Evolutionary conservation across 2,113 vertebrate genomes (phyloP), one percentile per base, ranked within the genome.

Genomic region (Bos taurus): DNA sequence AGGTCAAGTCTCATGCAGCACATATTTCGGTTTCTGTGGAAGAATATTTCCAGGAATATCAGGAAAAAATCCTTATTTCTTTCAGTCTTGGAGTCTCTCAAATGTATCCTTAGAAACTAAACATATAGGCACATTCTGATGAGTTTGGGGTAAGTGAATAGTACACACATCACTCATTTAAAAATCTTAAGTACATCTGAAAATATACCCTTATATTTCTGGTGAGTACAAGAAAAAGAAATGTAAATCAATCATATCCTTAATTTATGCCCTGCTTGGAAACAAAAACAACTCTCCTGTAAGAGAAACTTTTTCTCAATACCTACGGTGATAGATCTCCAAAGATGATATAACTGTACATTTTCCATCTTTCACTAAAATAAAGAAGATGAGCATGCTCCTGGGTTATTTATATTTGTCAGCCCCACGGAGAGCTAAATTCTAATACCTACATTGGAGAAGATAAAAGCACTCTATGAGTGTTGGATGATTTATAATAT

Each of bases 31-130:
- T 80, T 94, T 93, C 90, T 94, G 13, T 88, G 9, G 88, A 90
- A 96, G 81, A 40, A 81, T 81, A 96, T 62, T 94, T 97, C 85
- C 90, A 96, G 54, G 95, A 98, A 97, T 95, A 96, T 81, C 71
- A 96, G 33, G 52, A 89, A 94, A 23, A 96, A 92, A 88, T 81
- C 30, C 74, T 90, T 90, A 56, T 71, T 88, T 85, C 80, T 94
- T 96, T 94, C 77, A 57, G 62, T 92, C 95, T 95, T 71, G 1
- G n/a, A 90, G 36, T 96, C 33, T 90, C 48, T 43, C 52, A 30
- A 67, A 2, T 82, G 7, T 57, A 96, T 86, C 36, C 56, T 60
- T 91, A 48, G 33, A 94, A 95, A 96, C n/a, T 26, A 50, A 85
- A 77, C 26, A 7, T 43, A 60, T 3, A 82, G 56, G 87, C 28